Percentiles rank a stretch among this genome's conserved stretches.
phyloP scores from a whole-genome alignment of 2,797 vertebrate genomes.

The Taenioides sp. region DNA sequence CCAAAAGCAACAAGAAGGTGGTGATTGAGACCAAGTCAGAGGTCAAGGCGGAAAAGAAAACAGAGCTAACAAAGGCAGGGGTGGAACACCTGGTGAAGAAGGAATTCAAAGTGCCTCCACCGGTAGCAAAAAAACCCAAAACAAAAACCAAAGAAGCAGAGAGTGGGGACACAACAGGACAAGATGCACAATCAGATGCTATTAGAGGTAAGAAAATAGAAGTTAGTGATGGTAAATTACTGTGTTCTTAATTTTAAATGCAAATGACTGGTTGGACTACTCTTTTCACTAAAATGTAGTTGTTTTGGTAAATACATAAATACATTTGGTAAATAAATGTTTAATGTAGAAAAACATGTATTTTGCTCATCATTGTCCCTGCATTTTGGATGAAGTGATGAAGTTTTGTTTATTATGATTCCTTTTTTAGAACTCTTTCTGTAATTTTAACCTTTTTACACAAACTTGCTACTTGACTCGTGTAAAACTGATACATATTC shows the following conservation, averaged over 20 bases:
- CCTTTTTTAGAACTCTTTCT: no score
- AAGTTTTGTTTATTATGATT: no score
- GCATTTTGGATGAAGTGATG: no score
- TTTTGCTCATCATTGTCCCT: no score
- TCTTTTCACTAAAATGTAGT: not conserved
- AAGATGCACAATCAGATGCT: slow-evolving; percentile 65
- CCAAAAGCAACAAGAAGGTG: slow-evolving; percentile 86
- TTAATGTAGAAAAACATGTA: no score
- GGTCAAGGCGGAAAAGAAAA: slow-evolving; percentile 75
- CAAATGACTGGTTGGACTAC: not conserved
- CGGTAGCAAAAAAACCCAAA: slow-evolving; percentile 89
- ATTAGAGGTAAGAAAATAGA: slow-evolving; percentile 52
- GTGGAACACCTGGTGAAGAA: slow-evolving; percentile 66
- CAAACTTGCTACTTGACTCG: no score
- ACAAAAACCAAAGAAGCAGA: slow-evolving; percentile 59
- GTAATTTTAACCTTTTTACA: no score
- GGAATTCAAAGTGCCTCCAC: slow-evolving; percentile 85
- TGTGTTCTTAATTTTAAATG: not conserved
- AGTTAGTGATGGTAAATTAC: not conserved
- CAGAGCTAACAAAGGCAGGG: slow-evolving; percentile 75
- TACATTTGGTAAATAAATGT: no score
- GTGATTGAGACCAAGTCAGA: slow-evolving; percentile 80
- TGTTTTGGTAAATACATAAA: no score
- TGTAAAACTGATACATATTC: not conserved
- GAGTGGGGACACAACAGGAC: slow-evolving; percentile 57